phyloP scores from a whole-genome alignment of 2,888 invertebrate genomes.

The Drosophila bunnanda region DNA sequence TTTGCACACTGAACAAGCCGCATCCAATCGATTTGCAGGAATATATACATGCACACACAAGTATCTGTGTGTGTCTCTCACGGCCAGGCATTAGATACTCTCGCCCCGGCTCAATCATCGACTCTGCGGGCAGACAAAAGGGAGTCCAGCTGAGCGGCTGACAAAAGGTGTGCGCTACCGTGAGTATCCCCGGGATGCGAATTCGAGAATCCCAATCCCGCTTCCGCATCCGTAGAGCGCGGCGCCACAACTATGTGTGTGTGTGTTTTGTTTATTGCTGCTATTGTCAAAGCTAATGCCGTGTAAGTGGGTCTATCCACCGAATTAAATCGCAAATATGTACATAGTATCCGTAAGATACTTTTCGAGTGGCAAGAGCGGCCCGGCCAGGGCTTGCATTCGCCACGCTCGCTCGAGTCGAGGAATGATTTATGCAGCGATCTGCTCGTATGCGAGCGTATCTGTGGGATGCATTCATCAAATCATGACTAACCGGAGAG shows the following conservation, averaged over 20 bases:
- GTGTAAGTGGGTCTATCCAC: conserved; percentile 53
- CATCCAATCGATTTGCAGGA: conserved; percentile 67
- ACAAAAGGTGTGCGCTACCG: conserved; percentile 40
- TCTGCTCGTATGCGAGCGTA: conserved; percentile 1
- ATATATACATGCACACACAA: neutral
- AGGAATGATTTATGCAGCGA: conserved; percentile 22
- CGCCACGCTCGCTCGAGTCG: conserved; percentile 5
- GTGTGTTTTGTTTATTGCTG: conserved; percentile 13
- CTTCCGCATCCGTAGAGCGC: conserved; percentile 16
- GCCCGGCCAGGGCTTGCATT: neutral
- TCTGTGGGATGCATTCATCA: conserved; percentile 37
- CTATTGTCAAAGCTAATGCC: conserved; percentile 51
- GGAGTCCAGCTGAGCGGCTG: conserved; percentile 46
- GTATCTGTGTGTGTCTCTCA: conserved; percentile 24
- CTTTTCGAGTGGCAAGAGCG: neutral
- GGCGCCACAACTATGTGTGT: conserved; percentile 40
- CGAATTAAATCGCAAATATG: conserved; percentile 11
- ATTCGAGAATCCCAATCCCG: conserved; percentile 2
- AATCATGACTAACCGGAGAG: conserved; percentile 25
- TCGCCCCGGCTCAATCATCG: conserved; percentile 43
- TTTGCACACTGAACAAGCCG: conserved; percentile 74
- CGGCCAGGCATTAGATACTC: conserved; percentile 44
- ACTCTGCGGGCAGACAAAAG: conserved; percentile 44
- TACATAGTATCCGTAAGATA: conserved; percentile 10
- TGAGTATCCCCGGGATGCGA: conserved; percentile 21